Base-by-base conservation (phyloP, 2,888 invertebrate species). In the Agrilus cyanescens region DNA sequence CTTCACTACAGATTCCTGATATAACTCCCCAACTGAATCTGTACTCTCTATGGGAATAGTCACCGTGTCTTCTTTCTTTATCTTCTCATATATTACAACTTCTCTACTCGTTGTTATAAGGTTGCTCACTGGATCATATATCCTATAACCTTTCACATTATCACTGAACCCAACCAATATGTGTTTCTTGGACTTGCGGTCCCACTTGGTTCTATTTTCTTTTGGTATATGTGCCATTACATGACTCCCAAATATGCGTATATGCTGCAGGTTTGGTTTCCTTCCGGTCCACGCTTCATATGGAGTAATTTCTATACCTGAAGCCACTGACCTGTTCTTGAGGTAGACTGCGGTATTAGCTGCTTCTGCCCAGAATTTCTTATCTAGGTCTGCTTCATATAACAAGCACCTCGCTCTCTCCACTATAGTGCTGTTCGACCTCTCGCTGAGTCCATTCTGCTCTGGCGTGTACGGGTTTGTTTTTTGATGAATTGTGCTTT, bases 381-480 rank as follows among this genome's bases (percentile, higher is more conserved):
- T 46, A 12, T 36, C 37, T 7, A 54, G 35, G 12, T 51, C 46
- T 3, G 51, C 51, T 36, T 52, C 52, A 33, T 52, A 52, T n/a
- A 54, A n/a, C 44, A 54, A 40, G 14, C 53, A 4, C 16, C 16
- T 37, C 4, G 37, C 37, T 7, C 18, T 37, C 16, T 37, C 37
- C n/a, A 18, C 49, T 7, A 53, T 13, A 6, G 50, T 51, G 3
- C 54, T 31, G 34, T 54, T 56, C 32, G 43, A 46, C 12, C 51
- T 32, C 40, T 65, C 58, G 6, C 58, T 54, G 10, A 51, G 43
- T 1, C 59, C 60, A 47, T 63, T 63, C 37, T 60, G 57, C 40
- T 62, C 48, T 3, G 59, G 60, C 1, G 51, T 58, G 33, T 62
- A 56, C 0, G 58, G 50, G 1, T 51, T 48, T 2, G 60, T 56